phyloP scores from a whole-genome alignment of 2,888 invertebrate species.

The Conomelus anceps region DNA sequence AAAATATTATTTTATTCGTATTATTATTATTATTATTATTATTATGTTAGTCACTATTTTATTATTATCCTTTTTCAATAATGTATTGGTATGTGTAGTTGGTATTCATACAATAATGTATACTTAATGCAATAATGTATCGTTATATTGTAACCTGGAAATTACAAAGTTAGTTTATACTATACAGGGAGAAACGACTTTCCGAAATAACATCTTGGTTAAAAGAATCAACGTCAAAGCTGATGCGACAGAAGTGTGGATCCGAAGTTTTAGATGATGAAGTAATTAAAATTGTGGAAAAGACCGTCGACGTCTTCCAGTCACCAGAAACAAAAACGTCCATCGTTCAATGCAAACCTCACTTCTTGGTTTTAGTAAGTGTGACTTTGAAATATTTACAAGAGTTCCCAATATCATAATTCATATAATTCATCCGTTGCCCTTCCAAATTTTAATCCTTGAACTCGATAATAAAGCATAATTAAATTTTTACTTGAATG shows the following conservation, averaged over 20 bases:
- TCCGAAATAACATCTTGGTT: slow-evolving; percentile 57
- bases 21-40: too few species aligned
- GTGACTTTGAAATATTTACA: background rate
- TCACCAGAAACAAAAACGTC: slow-evolving; percentile 46
- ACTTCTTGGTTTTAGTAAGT: slow-evolving; percentile 62
- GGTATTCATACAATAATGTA: too few species aligned
- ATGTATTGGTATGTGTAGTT: too few species aligned
- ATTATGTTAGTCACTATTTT: too few species aligned
- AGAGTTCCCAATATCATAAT: background rate
- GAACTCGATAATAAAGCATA: too few species aligned
- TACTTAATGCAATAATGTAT: too few species aligned
- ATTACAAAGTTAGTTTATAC: background rate
- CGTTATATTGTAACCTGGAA: too few species aligned
- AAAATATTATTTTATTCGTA: too few species aligned
- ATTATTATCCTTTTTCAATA: too few species aligned
- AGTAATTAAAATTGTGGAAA: slow-evolving; percentile 50
- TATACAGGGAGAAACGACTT: slow-evolving; percentile 46
- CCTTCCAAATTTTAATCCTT: too few species aligned
- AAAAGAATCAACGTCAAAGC: slow-evolving; percentile 59
- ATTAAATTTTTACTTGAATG: too few species aligned
- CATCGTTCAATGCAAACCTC: slow-evolving; percentile 72
- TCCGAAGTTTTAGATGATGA: slow-evolving; percentile 64
- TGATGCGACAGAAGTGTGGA: slow-evolving; percentile 61
- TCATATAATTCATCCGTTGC: background rate
- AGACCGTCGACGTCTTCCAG: slow-evolving; percentile 42